phyloP scores from a whole-genome alignment of 2,888 invertebrate genomes.

The Orchesellides sinensis region DNA sequence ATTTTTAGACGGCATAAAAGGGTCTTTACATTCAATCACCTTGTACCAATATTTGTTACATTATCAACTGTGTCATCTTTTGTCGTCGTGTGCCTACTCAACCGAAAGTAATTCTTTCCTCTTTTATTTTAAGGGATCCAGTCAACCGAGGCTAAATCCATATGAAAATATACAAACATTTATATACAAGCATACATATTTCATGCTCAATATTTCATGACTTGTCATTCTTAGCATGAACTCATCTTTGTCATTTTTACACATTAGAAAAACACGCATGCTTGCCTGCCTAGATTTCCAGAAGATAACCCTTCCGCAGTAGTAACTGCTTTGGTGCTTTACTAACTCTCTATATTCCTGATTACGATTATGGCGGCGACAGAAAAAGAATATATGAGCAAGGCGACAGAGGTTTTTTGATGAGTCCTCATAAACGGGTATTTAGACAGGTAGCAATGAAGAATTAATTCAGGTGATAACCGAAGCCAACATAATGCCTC shows the following conservation, averaged over 20 bases:
- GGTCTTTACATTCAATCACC: constrained; percentile 22
- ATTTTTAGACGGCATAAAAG: not conserved
- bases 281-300: constrained; percentile 32
- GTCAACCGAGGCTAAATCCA: constrained; percentile 17
- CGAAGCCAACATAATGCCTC: constrained; percentile 70
- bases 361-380: constrained; percentile 21
- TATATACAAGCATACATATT: not conserved
- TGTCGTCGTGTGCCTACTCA: constrained; percentile 44
- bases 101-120: constrained; percentile 36
- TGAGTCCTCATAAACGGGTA: constrained; percentile 55
- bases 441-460: constrained; percentile 73
- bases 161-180: not conserved
- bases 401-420: constrained; percentile 47
- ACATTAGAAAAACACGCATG: constrained; percentile 36
- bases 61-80: constrained; percentile 18
- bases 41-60: constrained; percentile 46
- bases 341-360: not conserved
- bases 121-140: constrained; percentile 19
- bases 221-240: constrained; percentile 32
- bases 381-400: constrained; percentile 49
- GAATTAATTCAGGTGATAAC: constrained; percentile 73
- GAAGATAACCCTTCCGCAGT: constrained; percentile 37
- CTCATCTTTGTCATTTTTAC: constrained; percentile 54
- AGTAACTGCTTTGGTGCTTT: too few species aligned
- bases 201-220: constrained; percentile 48